Base-by-base conservation (phyloP, 2,113 vertebrate genomes). In the Furnarius figulus region DNA sequence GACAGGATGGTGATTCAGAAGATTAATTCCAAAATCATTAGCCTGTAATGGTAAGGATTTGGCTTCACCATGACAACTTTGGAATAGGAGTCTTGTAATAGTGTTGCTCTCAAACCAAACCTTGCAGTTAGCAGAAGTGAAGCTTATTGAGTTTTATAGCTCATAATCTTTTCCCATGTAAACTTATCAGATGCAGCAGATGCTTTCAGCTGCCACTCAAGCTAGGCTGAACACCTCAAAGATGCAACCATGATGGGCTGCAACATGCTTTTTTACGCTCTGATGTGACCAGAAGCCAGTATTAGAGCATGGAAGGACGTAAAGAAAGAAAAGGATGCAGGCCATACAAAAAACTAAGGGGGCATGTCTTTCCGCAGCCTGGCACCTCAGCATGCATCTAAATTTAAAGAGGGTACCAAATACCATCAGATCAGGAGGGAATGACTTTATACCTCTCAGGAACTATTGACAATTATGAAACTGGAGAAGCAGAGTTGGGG, bases 361-460 rank as follows among this genome's bases (percentile, higher is more conserved):
- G 1, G 3, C 6, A 40, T 37, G 33, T 67, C 33, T 46, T 71
- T n/a, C 42, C 71, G 40, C 25, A 42, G 52, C 9, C 47, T 71
- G 31, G 6, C 28, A 66, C 37, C 10, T 52, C 72, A 28, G 4
- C 14, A 15, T 12, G 30, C 22, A 61, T 44, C 46, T 35, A 31
- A 49, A 24, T 55, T 80, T 68, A 47, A 93, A 61, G 62, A 67
- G 20, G 22, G 14, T 42, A 25, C n/a, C 56, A 71, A 61, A 77
- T 55, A 55, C 23, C 21, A 35, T 23, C 22, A 46, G 47, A 15
- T 40, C 16, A 40, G 44, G 22, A 33, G 55, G 50, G 35, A 62
- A 55, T 50, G 22, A 68, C 6, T 63, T 55, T 9, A 21, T 52
- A 18, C 5, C 5, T 84, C 50, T 52, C 0, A 0, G 13, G 14